These are phyloP conservation scores for Botia kubotai DNA, from an alignment of 2,797 vertebrate species.

Conservation along the genomic window DNA sequence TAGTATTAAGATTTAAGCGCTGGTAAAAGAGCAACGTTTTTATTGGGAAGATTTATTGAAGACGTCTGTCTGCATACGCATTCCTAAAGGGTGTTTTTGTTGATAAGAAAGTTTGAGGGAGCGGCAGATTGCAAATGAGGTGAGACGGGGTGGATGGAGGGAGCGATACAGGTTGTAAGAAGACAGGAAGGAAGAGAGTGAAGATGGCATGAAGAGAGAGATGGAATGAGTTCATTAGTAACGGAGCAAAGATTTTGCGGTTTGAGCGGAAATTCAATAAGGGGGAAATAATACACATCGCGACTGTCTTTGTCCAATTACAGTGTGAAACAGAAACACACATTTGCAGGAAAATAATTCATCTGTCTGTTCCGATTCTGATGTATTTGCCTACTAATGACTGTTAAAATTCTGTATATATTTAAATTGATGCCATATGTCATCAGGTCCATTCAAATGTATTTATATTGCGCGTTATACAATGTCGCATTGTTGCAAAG, in stretches of 20 bases:
- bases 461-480: too few relatives aligned
- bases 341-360: conserved; percentile 14
- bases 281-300: conserved; percentile 24
- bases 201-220: conserved; percentile 31
- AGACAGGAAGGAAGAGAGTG: conserved; percentile 18
- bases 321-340: conserved; percentile 20
- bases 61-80: neutral
- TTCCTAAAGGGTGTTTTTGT: conserved; percentile 15
- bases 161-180: conserved; percentile 24
- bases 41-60: neutral
- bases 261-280: conserved; percentile 50
- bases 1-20: neutral
- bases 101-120: conserved; percentile 9
- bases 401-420: neutral
- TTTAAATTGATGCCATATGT: conserved; percentile 2
- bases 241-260: conserved; percentile 38
- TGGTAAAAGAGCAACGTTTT: neutral
- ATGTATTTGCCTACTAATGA: conserved; percentile 15
- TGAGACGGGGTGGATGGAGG: neutral
- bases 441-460: too few relatives aligned
- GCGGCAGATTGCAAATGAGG: conserved; percentile 26
- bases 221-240: conserved; percentile 50
- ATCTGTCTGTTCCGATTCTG: neutral
- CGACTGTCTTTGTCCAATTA: conserved; percentile 40
- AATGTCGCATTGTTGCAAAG: too few relatives aligned